phyloP scores from a whole-genome alignment of 2,888 invertebrate genomes.

The Apodemia hepburni region DNA sequence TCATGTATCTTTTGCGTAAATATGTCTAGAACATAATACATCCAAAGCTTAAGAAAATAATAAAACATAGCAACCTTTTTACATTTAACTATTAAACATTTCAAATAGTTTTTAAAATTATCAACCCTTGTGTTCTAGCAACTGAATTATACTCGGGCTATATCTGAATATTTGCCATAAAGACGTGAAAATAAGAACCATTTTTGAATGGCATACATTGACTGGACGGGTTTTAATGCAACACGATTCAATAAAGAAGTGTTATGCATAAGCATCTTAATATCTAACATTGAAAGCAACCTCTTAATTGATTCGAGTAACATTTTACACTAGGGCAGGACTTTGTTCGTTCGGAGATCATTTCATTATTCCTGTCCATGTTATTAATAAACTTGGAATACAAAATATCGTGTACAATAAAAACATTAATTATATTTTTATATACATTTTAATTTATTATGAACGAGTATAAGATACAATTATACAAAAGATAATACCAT shows the following conservation, averaged over 20 bases:
- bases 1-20: too few relatives aligned
- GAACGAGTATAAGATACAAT: too few relatives aligned
- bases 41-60: background rate
- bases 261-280: conserved; percentile 43
- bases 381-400: conserved; percentile 15
- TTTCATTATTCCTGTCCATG: background rate
- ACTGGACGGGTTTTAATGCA: conserved; percentile 52
- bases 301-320: conserved; percentile 44
- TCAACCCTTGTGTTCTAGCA: background rate
- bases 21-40: too few relatives aligned
- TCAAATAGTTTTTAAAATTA: background rate
- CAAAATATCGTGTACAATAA: background rate
- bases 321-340: conserved; percentile 34
- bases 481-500: too few relatives aligned
- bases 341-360: conserved; percentile 27
- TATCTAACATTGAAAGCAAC: conserved; percentile 53
- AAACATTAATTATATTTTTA: background rate
- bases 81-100: background rate
- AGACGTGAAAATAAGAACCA: conserved; percentile 27
- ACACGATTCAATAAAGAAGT: conserved; percentile 46
- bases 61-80: background rate
- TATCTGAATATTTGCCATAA: conserved; percentile 16
- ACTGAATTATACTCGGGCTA: background rate
- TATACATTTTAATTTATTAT: background rate
- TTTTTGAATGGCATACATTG: conserved; percentile 37